Percentiles rank a stretch among this genome's conserved stretches.
Conservation (phyloP, 2,797 vertebrate genomes). For the Onychomys leucogaster region DNA sequence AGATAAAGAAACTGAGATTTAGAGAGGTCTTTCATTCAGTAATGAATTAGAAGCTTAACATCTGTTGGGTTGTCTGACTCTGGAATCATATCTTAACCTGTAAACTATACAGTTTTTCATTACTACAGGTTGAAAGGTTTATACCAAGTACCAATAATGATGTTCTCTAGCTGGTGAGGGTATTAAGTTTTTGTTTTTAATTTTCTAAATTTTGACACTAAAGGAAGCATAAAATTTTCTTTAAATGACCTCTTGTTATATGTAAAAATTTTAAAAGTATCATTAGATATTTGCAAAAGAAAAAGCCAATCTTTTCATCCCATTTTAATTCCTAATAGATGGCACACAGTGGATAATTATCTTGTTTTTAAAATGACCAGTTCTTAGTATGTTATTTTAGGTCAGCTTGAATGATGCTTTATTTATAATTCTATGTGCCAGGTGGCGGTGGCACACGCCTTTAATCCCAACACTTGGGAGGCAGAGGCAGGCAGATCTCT, state of each 20-base stretch:
- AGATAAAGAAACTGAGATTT: conserved; percentile 2
- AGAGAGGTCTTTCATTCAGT: neutral
- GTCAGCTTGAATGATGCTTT: neutral
- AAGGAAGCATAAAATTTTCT: conserved; percentile 24
- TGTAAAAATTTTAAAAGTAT: conserved; percentile 30
- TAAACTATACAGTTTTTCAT: neutral
- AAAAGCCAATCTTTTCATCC: neutral
- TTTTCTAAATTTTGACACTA: conserved; percentile 26
- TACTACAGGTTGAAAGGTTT: neutral
- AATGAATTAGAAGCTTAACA: conserved; percentile 18
- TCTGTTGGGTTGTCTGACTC: neutral
- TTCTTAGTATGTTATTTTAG: conserved; percentile 36
- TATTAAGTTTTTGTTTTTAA: conserved; percentile 20
- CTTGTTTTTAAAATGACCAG: conserved; percentile 11
- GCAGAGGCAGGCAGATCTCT: no score
- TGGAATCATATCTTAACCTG: neutral
- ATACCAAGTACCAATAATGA: neutral
- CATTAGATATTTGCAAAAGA: conserved; percentile 34
- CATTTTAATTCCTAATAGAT: conserved; percentile 37
- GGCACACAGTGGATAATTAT: neutral
- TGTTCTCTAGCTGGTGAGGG: conserved; percentile 29
- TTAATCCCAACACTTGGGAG: no score
- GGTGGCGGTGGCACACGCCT: no score
- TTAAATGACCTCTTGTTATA: neutral
- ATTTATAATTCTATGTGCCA: neutral